These are phyloP conservation scores for Alca torda DNA, from an alignment of 2,797 vertebrate species.

Conservation along the genomic window DNA sequence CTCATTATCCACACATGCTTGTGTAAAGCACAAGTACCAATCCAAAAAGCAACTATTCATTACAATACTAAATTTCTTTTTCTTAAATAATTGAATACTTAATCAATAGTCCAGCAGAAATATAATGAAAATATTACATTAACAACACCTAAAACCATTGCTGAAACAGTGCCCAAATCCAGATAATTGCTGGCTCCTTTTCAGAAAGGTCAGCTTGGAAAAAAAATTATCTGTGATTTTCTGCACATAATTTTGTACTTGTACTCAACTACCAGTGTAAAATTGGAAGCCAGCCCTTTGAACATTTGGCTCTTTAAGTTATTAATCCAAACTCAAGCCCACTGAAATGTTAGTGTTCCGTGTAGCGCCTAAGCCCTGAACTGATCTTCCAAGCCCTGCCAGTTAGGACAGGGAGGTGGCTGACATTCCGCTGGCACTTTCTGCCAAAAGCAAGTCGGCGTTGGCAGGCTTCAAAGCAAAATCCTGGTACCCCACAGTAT, in stretches of 20 bases:
- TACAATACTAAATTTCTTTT: neutral
- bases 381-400: neutral
- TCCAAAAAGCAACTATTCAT: neutral
- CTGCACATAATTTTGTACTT: slow-evolving; percentile 21
- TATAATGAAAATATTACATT: slow-evolving; percentile 41
- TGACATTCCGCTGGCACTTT: neutral
- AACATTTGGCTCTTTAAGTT: slow-evolving; percentile 16
- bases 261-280: neutral
- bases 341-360: neutral
- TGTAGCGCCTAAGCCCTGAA: neutral
- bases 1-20: neutral
- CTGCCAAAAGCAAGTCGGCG: neutral
- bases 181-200: slow-evolving; percentile 40
- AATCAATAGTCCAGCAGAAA: slow-evolving; percentile 33
- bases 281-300: slow-evolving; percentile 33
- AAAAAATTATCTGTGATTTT: slow-evolving; percentile 45
- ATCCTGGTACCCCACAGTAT: neutral
- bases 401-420: neutral
- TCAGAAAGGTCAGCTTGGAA: slow-evolving; percentile 27
- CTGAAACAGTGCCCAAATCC: slow-evolving; percentile 8
- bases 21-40: neutral
- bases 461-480: neutral
- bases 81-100: slow-evolving; percentile 9
- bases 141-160: slow-evolving; percentile 46
- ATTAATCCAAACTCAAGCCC: neutral